A percentile compares a stretch with the other conserved stretches of the same genome.
Evolutionary conservation across 1,140 invertebrate species (phyloP).

Genomic region (Diorhabda carinulata): DNA sequence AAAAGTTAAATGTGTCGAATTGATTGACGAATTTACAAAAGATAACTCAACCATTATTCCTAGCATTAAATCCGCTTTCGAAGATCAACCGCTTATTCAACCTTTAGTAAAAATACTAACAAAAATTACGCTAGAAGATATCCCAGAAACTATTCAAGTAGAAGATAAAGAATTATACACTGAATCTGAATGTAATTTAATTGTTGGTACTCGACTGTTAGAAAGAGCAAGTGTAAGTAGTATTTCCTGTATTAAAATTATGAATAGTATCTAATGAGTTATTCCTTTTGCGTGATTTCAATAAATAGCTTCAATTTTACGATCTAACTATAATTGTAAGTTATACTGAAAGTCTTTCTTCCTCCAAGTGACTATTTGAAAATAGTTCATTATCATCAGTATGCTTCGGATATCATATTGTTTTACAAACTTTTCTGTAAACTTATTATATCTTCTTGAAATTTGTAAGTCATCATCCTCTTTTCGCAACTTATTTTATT

Average conservation of each 20-base stretch:
- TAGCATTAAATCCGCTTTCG: constrained; percentile 55
- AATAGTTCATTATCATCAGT: no score
- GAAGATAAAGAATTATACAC: constrained; percentile 58
- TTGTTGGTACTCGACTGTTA: constrained; percentile 52
- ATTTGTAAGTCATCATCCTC: no score
- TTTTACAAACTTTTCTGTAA: no score
- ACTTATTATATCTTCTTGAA: no score
- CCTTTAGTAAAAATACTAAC: constrained; percentile 52
- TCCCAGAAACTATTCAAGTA: constrained; percentile 54
- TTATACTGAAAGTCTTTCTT: no score
- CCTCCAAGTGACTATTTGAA: no score
- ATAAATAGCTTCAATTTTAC: no score
- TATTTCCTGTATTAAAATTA: background rate
- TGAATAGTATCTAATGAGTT: no score
- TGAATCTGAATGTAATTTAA: constrained; percentile 57
- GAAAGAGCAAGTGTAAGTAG: constrained; percentile 27
- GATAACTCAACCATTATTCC: constrained; percentile 51
- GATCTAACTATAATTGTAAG: no score
- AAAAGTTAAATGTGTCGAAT: constrained; percentile 72
- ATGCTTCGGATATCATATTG: no score
- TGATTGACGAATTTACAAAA: constrained; percentile 53
- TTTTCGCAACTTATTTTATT: no score
- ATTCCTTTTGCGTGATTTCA: no score
- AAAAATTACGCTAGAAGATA: constrained; percentile 41
- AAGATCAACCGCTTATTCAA: constrained; percentile 59